Base-by-base conservation (phyloP, 2,113 vertebrate species). In the Peromyscus leucopus region DNA sequence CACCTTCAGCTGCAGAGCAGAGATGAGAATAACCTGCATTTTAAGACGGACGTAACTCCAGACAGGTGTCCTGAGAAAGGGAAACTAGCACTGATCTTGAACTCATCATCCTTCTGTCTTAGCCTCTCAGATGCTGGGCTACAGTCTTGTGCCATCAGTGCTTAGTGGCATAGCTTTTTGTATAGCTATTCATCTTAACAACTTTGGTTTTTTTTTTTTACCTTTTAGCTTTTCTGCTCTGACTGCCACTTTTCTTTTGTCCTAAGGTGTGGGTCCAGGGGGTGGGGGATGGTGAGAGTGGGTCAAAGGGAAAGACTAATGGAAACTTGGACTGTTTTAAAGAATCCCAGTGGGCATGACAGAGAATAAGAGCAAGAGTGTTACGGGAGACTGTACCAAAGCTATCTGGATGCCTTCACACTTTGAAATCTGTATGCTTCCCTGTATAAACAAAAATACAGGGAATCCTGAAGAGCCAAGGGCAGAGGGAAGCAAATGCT, bases 371-470 rank as follows among this genome's bases (percentile, higher is more conserved):
- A 84, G 13, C 24, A 39, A 83, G 57, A 61, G 12, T 39, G 59
- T 63, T 39, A 42, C 15, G 57, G n/a, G 24, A 84, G 59, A 63
- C n/a, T 42, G 21, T 84, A 61, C 80, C 55, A 90, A 79, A 80
- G 61, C 85, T 71, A 16, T 4, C 33, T 4, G 19, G 17, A 42
- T 85, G 22, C 51, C 36, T 74, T 83, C 59, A 69, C 28, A 63
- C 57, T 82, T 74, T 57, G 63, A 95, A 76, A 96, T 72, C n/a
- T 39, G 48, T 5, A 13, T 59, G 57, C 88, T 91, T 93, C 69
- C 65, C 71, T 26, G 46, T 51, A 24, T 71, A 51, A 87, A 36
- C 42, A 74, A 82, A 82, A 95, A 95, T 80, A 28, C 19, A 48
- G 21, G 7, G 59, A 65, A 28, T 91, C 42, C 42, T 57, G 46